Base-by-base conservation (phyloP, 2,797 vertebrate species). In the Gastrophryne carolinensis region DNA sequence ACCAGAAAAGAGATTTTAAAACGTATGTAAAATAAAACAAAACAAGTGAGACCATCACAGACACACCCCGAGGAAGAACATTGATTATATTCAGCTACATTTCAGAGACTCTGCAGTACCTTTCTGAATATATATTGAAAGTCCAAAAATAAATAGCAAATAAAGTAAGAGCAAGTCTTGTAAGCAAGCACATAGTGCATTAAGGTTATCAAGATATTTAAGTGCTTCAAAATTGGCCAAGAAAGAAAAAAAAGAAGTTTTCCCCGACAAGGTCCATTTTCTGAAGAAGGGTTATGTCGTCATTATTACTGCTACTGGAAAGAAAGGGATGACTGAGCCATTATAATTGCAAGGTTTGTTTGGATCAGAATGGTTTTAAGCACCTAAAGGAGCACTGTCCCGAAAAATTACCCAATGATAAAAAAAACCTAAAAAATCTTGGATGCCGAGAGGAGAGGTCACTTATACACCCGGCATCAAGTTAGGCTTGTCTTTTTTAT, bases 191-290 rank as follows among this genome's bases (percentile, higher is more conserved):
- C 5, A 11, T 12, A 35, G 21, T 3, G 9, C 30, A 67, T 53
- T 37, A 53, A n/a, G 7, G 30, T 26, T 49, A 64, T 53, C 13
- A 53, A 35, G 47, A 53, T 35, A 24, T 67, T 35, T 37, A 35
- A 66, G 47, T 67, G 47, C 47, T 23, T 53, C 47, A 30, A 34
- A 50, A 65, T 50, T 34, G 62, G 47, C 44, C 8, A 12, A 65
- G 62, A 37, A 34, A 50, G 19, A 23, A 65, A 52, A 65, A 52
- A 47, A 10, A 50, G 2, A 19, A 15, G 50, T 19, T 63, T 65
- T 35, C 32, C 63, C 49, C 34, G 44, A 50, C 44, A 15, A 7
- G 39, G 62, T 29, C 27, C 19, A 65, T 65, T 50, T 66, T 66
- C 21, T 32, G 24, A 7, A n/a, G 10, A 1, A 2, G 2, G 19